Evolutionary conservation across 2,888 invertebrate species (phyloP).

Genomic region (Drosophila barbarae): DNA sequence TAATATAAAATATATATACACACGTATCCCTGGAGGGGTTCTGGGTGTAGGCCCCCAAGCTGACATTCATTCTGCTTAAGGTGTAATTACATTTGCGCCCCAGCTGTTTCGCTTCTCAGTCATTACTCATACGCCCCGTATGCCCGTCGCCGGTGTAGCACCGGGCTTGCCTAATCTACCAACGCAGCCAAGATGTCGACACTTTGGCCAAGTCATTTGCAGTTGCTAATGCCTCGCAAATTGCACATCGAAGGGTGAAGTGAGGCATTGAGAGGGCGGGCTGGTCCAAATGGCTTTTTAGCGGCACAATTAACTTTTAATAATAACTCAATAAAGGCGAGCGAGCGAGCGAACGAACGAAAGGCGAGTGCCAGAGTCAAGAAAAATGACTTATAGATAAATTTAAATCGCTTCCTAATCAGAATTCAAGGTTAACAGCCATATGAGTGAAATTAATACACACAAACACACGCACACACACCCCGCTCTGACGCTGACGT

Average conservation of each 20-base stretch:
- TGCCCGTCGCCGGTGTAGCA: conserved; percentile 17
- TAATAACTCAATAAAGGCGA: conserved; percentile 61
- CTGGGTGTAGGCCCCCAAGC: conserved; percentile 43
- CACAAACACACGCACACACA: conserved; percentile 31
- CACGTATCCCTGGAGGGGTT: not conserved
- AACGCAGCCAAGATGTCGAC: conserved; percentile 51
- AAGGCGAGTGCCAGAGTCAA: conserved; percentile 21
- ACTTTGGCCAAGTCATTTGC: conserved; percentile 55
- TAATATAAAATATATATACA: not conserved
- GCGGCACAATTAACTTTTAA: conserved; percentile 65
- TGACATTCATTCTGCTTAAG: conserved; percentile 39
- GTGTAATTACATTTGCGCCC: conserved; percentile 54
- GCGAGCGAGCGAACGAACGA: conserved; percentile 4
- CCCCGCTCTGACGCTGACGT: conserved; percentile 20
- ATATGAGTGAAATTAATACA: conserved; percentile 71
- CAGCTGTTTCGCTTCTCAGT: conserved; percentile 52
- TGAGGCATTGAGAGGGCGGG: not conserved
- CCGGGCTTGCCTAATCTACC: conserved; percentile 26
- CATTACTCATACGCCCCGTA: conserved; percentile 67
- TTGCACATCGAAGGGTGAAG: conserved; percentile 35
- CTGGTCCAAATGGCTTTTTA: conserved; percentile 50
- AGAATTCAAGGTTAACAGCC: conserved; percentile 66
- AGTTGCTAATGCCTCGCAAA: conserved; percentile 58
- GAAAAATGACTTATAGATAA: conserved; percentile 59
- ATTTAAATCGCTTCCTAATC: conserved; percentile 72